These are phyloP conservation scores for Hypomecis punctinalis DNA, from an alignment of 2,888 invertebrate species.

Conservation along the genomic window DNA sequence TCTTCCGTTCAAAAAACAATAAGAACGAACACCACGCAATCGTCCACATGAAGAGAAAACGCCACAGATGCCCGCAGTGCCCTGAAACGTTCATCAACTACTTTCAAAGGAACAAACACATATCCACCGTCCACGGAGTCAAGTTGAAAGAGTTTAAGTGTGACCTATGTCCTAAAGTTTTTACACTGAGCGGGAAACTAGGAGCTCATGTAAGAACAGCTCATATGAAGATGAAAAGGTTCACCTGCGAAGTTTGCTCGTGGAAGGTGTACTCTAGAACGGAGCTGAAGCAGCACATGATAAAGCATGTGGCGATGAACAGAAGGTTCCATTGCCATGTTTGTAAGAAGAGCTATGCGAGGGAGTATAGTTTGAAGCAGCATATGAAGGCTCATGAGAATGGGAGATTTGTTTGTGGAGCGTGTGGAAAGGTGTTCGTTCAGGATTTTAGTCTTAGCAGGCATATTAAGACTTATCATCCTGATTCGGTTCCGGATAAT, in stretches of 20 bases:
- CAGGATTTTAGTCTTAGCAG: conserved; percentile 76
- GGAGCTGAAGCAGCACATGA: conserved; percentile 83
- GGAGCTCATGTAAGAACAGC: conserved; percentile 69
- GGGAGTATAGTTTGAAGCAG: conserved; percentile 73
- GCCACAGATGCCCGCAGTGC: conserved; percentile 75
- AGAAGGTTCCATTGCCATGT: conserved; percentile 77
- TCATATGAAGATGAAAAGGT: conserved; percentile 76
- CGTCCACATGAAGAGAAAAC: conserved; percentile 76
- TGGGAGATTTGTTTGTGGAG: conserved; percentile 69
- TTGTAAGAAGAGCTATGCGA: conserved; percentile 81
- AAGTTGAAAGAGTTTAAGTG: conserved; percentile 77
- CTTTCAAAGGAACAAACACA: conserved; percentile 76
- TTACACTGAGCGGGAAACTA: conserved; percentile 70
- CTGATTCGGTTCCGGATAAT: conserved; percentile 37
- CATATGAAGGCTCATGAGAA: conserved; percentile 78
- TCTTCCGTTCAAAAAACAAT: conserved; percentile 76
- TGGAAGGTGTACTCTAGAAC: conserved; percentile 83
- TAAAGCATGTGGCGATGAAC: conserved; percentile 78
- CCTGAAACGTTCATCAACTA: conserved; percentile 73
- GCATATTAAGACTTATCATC: conserved; percentile 72
- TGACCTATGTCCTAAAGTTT: conserved; percentile 70
- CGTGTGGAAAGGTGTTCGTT: conserved; percentile 71
- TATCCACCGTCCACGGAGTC: conserved; percentile 66
- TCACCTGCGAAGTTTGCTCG: conserved; percentile 78
- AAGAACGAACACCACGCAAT: conserved; percentile 79